Evolutionary conservation across 35 echinoderm and acorn worm species (phyloP), one percentile per base, ranked within the genome.

Genomic region (Apostichopus californicus): DNA sequence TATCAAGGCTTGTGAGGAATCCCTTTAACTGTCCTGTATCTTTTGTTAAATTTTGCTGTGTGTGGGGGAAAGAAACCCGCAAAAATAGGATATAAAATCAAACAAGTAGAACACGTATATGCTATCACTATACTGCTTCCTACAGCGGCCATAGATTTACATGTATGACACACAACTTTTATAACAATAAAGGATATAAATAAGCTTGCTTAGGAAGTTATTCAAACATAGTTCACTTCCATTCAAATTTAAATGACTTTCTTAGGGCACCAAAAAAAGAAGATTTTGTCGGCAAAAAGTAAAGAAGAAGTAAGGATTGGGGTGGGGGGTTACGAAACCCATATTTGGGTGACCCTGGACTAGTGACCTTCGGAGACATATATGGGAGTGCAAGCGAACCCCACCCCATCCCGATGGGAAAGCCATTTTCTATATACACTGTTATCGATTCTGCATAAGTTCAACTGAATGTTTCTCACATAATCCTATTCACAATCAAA

Each of bases 1-100:
- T 66, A 6, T 72, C 52, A 60, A 89, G 57, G 9, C 60, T 23
- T 73, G 63, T 53, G 23, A 89, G 61, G 26, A 66, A 89, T 6
- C 34, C 68, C 18, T 89, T n/a, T 10, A 89, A 23, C 25, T 66
- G 14, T 52, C 34, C 34, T 9, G 10, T 46, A 63, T 89, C 86
- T 25, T 71, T 89, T 73, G 86, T 89, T 68, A 89, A 54, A 89
- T 72, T 89, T 89, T 89, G 61, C 86, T 89, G 24, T 89, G 64
- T 2, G 7, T 17, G 17, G 25, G 17, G 8, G 46, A 52, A 20
- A 83, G 17, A n/a, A n/a, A 77, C 12, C 68, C n/a, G n/a, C 5
- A 72, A 14, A 72, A 72, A 72, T 20, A 14, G n/a, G 68, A 72
- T 0, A 12, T 20, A 20, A 20, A 4, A 81, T n/a, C 15, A 15